Evolutionary conservation across 1,140 invertebrate species (phyloP).

Genomic region (Anastatus disparis): DNA sequence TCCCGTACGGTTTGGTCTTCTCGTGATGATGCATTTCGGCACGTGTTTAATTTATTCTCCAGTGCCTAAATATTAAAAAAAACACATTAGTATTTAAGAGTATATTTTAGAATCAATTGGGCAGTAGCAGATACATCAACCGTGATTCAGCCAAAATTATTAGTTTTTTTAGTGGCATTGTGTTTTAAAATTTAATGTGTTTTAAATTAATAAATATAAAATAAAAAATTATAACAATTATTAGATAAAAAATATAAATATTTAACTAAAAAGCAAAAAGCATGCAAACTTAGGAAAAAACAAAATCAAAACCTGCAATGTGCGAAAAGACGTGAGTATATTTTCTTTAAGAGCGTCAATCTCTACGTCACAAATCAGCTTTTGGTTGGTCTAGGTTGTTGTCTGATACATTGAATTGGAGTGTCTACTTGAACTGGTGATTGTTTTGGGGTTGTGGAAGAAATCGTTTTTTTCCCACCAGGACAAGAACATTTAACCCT

Average conservation of each 20-base stretch:
- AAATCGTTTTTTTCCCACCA: constrained; percentile 56
- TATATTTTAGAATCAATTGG: constrained; percentile 10
- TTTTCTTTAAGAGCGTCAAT: constrained; percentile 24
- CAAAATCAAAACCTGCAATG: constrained; percentile 59
- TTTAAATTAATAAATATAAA: constrained; percentile 3
- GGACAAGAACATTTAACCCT: constrained; percentile 67
- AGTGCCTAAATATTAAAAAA: constrained; percentile 54
- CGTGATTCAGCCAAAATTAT: background rate
- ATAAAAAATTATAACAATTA: background rate
- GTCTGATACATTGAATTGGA: constrained; percentile 57
- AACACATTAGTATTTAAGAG: background rate
- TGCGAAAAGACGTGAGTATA: constrained; percentile 47
- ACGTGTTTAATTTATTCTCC: constrained; percentile 65
- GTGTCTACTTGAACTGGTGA: constrained; percentile 51
- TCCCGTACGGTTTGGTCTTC: constrained; percentile 65
- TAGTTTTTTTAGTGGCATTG: background rate
- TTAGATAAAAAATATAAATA: constrained; percentile 12
- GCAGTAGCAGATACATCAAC: constrained; percentile 5
- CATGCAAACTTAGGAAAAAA: constrained; percentile 52
- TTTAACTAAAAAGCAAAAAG: constrained; percentile 36
- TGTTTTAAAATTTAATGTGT: background rate
- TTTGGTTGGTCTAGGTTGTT: constrained; percentile 58
- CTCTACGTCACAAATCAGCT: constrained; percentile 47
- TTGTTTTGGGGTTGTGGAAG: constrained; percentile 47
- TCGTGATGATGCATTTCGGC: constrained; percentile 60